Conservation (phyloP, 1,140 invertebrate species). For the Drosophila santomea region DNA sequence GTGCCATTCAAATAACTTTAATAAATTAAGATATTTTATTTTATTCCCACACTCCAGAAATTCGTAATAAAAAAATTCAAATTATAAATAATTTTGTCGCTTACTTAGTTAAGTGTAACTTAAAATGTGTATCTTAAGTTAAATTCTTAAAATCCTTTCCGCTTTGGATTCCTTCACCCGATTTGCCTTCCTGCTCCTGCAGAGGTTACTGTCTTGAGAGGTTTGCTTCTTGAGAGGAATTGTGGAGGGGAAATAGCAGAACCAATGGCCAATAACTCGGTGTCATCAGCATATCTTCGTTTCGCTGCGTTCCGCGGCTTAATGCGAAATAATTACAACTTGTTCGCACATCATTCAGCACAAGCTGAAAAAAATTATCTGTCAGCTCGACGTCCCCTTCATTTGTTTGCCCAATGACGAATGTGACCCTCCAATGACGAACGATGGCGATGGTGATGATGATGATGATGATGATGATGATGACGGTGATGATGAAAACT, state of each 20-base stretch:
- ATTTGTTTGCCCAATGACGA: conserved; percentile 80
- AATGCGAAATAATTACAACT: conserved; percentile 81
- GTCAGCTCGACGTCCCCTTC: conserved; percentile 63
- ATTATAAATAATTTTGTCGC: no score
- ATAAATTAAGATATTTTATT: no score
- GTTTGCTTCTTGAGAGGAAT: conserved; percentile 1
- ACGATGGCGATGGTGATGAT: conserved; percentile 30
- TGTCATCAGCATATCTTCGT: conserved; percentile 47
- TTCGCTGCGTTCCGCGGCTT: conserved; percentile 38
- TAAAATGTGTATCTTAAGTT: no score
- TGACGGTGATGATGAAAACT: conserved; percentile 65
- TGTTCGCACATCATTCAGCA: conserved; percentile 78
- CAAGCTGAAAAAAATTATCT: conserved; percentile 59
- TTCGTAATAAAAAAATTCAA: no score
- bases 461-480: conserved; percentile 34
- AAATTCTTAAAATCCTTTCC: neutral
- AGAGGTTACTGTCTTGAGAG: conserved; percentile 1
- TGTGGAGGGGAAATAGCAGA: neutral
- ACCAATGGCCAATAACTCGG: conserved; percentile 7
- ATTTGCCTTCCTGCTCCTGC: neutral
- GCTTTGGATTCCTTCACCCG: neutral
- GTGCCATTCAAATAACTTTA: neutral
- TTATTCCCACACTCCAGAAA: no score
- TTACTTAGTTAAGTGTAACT: no score
- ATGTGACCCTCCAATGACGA: conserved; percentile 73